Evolutionary conservation across 2,797 vertebrate genomes (phyloP).

Genomic region (Anguilla obscura): DNA sequence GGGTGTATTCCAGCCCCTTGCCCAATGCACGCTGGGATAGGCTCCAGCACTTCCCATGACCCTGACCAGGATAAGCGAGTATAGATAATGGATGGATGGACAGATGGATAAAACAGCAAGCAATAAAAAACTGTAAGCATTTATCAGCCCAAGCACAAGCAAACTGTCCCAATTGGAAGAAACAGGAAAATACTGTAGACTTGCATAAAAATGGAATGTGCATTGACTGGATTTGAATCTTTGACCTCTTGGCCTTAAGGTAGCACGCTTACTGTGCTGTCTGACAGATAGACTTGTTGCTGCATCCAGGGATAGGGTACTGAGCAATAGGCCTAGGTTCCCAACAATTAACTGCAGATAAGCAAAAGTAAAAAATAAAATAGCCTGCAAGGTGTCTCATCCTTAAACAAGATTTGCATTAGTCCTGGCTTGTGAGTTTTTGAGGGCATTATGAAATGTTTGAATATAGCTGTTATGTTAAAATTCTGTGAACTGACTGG

Average conservation of each 20-base stretch:
- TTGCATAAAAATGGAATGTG: background rate
- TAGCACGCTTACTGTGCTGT: background rate
- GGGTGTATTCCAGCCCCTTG: too few relatives aligned
- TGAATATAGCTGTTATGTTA: too few relatives aligned
- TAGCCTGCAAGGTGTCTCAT: background rate
- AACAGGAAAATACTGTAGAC: background rate
- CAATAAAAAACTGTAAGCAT: too few relatives aligned
- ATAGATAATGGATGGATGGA: too few relatives aligned
- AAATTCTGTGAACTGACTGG: too few relatives aligned
- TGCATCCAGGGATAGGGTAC: background rate
- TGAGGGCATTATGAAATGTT: background rate
- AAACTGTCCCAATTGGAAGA: background rate
- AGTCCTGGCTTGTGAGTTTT: background rate
- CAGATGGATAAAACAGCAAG: background rate
- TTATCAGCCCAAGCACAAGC: too few relatives aligned
- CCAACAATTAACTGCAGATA: background rate
- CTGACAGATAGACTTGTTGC: background rate
- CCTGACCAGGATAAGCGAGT: too few relatives aligned
- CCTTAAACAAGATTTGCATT: background rate
- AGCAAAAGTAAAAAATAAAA: background rate
- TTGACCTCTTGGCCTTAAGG: background rate
- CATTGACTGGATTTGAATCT: background rate
- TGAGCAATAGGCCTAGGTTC: background rate
- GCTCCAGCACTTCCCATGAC: too few relatives aligned
- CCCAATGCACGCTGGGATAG: too few relatives aligned